Percentiles rank a stretch among this genome's conserved stretches.
These are phyloP conservation scores for Clangula hyemalis DNA, from an alignment of 2,797 vertebrate genomes.

Conservation along the genomic window DNA sequence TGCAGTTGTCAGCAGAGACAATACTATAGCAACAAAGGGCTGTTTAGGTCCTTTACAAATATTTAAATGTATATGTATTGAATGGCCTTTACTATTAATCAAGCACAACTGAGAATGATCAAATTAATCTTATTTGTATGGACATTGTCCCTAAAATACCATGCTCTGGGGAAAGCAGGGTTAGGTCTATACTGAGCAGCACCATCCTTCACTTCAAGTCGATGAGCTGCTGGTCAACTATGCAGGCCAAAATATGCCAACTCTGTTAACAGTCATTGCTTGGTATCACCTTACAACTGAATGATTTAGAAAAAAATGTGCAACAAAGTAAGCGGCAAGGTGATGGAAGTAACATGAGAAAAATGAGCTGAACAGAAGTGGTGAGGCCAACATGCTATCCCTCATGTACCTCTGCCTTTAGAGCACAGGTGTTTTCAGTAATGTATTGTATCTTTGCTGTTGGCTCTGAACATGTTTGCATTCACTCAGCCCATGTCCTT, in stretches of 20 bases:
- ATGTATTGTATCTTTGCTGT: neutral
- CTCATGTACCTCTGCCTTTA: neutral
- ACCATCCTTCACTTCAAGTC: neutral
- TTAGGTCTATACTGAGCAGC: no score
- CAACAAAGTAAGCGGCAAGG: neutral
- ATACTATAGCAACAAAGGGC: neutral
- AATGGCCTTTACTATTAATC: neutral
- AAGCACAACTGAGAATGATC: neutral
- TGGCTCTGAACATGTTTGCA: neutral
- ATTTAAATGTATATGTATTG: neutral
- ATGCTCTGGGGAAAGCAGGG: neutral
- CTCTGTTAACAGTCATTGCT: neutral
- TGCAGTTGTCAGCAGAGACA: neutral
- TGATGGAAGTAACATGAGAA: accelerated
- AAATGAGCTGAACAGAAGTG: neutral
- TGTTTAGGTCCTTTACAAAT: neutral
- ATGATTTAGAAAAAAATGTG: neutral
- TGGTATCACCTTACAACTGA: neutral
- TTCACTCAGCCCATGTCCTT: neutral
- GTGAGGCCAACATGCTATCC: neutral
- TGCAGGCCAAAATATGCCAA: neutral
- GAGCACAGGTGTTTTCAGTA: neutral
- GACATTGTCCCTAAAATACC: no score
- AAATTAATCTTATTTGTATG: neutral
- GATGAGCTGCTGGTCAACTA: neutral